Percentiles rank a stretch among this genome's conserved stretches.
Evolutionary conservation across 2,797 vertebrate genomes (phyloP).

Genomic region (Silurus aristotelis): DNA sequence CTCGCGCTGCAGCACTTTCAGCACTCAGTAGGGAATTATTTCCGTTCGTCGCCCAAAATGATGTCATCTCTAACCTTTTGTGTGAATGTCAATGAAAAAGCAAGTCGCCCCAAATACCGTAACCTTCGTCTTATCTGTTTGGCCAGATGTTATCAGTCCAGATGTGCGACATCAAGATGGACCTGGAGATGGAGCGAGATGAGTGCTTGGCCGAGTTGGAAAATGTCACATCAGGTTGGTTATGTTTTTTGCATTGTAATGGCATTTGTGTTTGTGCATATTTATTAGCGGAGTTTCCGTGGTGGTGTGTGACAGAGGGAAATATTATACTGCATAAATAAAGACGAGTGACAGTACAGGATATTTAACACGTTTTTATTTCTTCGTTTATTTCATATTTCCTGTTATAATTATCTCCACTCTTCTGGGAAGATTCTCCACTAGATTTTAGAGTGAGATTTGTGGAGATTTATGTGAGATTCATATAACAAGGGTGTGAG

Average conservation of each 20-base stretch:
- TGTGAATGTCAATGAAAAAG: constrained; percentile 24
- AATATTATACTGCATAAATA: neutral
- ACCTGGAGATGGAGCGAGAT: constrained; percentile 66
- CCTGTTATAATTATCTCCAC: too few species aligned
- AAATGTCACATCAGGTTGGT: constrained; percentile 73
- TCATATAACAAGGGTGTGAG: too few species aligned
- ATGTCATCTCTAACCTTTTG: constrained; percentile 33
- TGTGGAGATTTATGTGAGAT: too few species aligned
- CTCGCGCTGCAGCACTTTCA: neutral
- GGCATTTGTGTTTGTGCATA: neutral
- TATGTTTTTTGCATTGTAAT: neutral
- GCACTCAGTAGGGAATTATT: neutral
- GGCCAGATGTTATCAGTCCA: constrained; percentile 67
- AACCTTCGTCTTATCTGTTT: constrained; percentile 33
- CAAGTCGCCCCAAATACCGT: constrained; percentile 17
- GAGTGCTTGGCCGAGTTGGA: constrained; percentile 66
- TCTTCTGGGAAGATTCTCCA: too few species aligned
- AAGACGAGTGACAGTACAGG: neutral
- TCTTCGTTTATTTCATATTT: too few species aligned
- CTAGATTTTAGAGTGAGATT: too few species aligned
- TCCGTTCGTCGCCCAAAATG: neutral
- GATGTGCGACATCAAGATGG: constrained; percentile 73
- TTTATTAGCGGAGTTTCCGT: too few species aligned
- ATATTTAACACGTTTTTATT: neutral
- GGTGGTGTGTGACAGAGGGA: neutral